These are phyloP conservation scores for Drosophila bocki DNA, from an alignment of 1,140 invertebrate genomes.

Conservation along the genomic window DNA sequence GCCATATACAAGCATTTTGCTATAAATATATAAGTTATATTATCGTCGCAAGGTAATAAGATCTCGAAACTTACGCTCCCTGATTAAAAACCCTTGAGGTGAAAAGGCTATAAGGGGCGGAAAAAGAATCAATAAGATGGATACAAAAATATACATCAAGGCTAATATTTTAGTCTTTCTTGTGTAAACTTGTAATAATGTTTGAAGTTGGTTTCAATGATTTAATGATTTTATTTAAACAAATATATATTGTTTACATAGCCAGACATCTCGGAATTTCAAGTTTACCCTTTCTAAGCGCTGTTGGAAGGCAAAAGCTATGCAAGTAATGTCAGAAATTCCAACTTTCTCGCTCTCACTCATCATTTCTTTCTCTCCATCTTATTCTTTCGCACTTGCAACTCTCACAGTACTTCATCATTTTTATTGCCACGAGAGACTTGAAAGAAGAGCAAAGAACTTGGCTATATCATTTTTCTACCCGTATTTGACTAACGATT, in stretches of 20 bases:
- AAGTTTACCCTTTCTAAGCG: not conserved
- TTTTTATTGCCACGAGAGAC: slow-evolving; percentile 72
- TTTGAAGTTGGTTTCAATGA: slow-evolving; percentile 2
- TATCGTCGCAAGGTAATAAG: accelerated
- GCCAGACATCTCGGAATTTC: not conserved
- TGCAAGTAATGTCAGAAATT: slow-evolving; percentile 36
- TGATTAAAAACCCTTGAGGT: slow-evolving; percentile 10
- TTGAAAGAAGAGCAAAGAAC: slow-evolving; percentile 42
- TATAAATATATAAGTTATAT: not conserved
- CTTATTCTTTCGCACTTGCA: slow-evolving; percentile 45
- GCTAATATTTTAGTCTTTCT: not conserved
- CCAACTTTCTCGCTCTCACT: slow-evolving; percentile 8
- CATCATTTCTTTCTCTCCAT: not conserved
- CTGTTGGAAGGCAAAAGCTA: slow-evolving; percentile 28
- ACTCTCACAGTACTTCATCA: slow-evolving; percentile 71
- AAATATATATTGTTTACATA: not conserved
- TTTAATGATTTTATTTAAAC: not conserved
- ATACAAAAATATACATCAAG: slow-evolving; percentile 4
- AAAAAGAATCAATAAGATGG: not conserved
- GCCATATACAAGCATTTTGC: slow-evolving; percentile 56
- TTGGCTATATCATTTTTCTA: slow-evolving; percentile 29
- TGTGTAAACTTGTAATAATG: not conserved
- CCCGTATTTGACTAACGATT: slow-evolving; percentile 77
- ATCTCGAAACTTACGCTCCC: slow-evolving; percentile 35
- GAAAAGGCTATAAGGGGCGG: not conserved